phyloP scores from a whole-genome alignment of 2,797 vertebrate genomes.

The Macrochelys suwanniensis region DNA sequence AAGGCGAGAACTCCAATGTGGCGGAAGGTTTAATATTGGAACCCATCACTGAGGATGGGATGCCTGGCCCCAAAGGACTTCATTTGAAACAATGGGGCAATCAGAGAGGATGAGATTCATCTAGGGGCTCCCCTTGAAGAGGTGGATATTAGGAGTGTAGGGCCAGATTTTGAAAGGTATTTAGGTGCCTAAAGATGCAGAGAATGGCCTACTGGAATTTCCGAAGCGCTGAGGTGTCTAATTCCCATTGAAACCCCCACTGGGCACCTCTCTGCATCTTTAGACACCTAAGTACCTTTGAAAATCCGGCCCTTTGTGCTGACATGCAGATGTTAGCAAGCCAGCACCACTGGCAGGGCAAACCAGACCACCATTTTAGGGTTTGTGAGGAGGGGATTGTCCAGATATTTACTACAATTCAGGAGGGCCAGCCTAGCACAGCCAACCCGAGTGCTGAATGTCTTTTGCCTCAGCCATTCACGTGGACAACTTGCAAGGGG shows the following conservation, averaged over 20 bases:
- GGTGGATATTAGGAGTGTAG: background rate
- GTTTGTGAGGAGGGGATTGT: background rate
- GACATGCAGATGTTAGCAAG: background rate
- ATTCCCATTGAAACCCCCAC: background rate
- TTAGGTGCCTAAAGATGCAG: background rate
- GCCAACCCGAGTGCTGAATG: background rate
- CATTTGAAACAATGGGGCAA: background rate
- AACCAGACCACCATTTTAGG: background rate
- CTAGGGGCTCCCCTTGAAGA: background rate
- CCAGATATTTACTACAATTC: background rate
- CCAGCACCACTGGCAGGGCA: background rate
- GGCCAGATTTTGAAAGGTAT: background rate
- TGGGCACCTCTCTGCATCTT: background rate
- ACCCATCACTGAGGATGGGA: background rate
- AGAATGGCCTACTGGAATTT: background rate
- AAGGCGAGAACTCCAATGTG: background rate
- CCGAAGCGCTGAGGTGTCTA: background rate
- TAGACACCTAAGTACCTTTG: background rate
- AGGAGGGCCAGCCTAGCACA: background rate
- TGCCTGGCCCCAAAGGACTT: background rate
- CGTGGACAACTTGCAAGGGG: accelerated
- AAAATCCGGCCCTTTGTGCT: background rate
- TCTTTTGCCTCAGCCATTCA: background rate
- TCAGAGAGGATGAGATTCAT: background rate
- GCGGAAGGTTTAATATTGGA: background rate